These are phyloP conservation scores for Eulemur coronatus DNA, from an alignment of 2,797 vertebrate genomes.

Conservation along the genomic window DNA sequence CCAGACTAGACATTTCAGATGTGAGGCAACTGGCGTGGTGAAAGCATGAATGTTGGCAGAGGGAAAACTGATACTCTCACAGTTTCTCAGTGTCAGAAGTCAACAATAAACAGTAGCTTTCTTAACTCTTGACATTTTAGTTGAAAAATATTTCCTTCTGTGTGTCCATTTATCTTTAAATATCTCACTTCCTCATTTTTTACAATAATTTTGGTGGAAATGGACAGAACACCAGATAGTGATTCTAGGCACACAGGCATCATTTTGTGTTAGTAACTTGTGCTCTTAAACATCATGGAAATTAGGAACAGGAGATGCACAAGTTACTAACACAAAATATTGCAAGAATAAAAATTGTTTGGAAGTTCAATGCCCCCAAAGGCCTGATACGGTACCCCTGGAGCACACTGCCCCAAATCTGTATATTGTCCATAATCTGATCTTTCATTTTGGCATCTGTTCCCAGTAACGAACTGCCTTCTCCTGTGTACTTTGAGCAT, in stretches of 20 bases:
- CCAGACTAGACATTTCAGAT: neutral
- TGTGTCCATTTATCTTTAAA: conserved; percentile 37
- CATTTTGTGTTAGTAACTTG: no score
- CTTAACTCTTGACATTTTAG: conserved; percentile 6
- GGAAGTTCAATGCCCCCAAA: neutral
- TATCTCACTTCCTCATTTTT: conserved; percentile 8
- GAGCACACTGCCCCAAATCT: no score
- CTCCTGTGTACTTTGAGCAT: neutral
- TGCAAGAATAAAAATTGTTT: neutral
- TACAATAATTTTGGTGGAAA: neutral
- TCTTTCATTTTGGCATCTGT: neutral
- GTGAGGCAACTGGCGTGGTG: neutral
- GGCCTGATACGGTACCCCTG: neutral
- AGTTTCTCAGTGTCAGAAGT: neutral
- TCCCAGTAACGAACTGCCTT: neutral
- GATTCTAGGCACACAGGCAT: neutral
- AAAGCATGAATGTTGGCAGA: neutral
- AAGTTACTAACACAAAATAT: neutral
- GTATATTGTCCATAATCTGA: neutral
- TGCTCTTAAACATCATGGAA: no score
- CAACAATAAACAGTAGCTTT: neutral
- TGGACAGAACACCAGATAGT: neutral
- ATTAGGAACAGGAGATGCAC: no score
- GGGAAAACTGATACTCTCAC: neutral
- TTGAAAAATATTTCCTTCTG: conserved; percentile 18